Evolutionary conservation across 2,113 vertebrate genomes (phyloP), one percentile per base, ranked within the genome.

Genomic region (Lycocorax pyrrhopterus): DNA sequence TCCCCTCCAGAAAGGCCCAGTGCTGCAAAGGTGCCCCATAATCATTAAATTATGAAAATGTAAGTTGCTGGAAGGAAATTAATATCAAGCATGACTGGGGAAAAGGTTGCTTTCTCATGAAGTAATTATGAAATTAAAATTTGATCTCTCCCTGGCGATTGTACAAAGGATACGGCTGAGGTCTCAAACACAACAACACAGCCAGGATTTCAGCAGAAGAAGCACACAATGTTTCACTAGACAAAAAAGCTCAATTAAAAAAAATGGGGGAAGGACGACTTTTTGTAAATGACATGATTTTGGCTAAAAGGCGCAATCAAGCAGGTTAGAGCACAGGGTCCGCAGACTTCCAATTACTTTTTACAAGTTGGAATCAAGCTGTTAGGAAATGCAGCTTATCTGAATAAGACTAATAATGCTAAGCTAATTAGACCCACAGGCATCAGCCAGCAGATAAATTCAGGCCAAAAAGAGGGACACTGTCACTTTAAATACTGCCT

Each of bases 121-220:
- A 97, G 97, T 97, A 97, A 98, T 97, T 98, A 97, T 94, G 95
- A 97, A 97, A 97, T 98, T 96, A 97, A 97, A 97, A 97, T 96
- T 94, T 97, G 95, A 94, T 97, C 93, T 94, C 96, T 97, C 96
- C 96, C 96, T 87, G 82, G 96, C 4, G 84, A 94, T 63, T 75
- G 82, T 90, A 82, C 88, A 95, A 96, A 96, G 93, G 63, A 95
- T 89, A 95, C 3, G 32, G 39, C 35, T 88, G 76, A 79, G 86
- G 92, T 86, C 95, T 80, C 13, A 6, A 82, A 93, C 64, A 90
- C 72, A 89, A 90, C 33, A 88, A 93, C 74, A 87, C 71, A 49
- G 67, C 63, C 86, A 67, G 77, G 56, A 76, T 88, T 94, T 85
- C 74, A 67, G 80, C 64, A 47, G 32, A 76, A 84, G 59, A 0